A percentile compares a stretch with the other conserved stretches of the same genome.
These are phyloP conservation scores for Branchellion lobata DNA, from an alignment of 2,888 invertebrate species.

Conservation along the genomic window DNA sequence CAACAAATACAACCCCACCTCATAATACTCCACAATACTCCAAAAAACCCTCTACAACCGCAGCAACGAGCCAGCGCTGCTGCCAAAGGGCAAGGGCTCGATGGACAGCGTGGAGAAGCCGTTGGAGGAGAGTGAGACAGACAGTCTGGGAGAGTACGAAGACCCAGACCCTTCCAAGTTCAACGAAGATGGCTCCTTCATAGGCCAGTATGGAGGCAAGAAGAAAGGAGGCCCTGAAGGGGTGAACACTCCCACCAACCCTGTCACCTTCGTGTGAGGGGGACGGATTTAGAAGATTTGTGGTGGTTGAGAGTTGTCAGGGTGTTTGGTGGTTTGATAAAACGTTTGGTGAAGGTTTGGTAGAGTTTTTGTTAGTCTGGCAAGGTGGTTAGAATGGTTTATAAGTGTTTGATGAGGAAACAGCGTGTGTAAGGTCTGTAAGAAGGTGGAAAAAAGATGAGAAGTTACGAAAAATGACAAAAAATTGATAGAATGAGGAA, in stretches of 20 bases:
- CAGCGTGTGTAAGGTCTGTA: too few species aligned
- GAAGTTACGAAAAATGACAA: too few species aligned
- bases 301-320: too few species aligned
- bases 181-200: constrained; percentile 98
- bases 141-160: constrained; percentile 98
- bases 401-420: too few species aligned
- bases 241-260: constrained; percentile 68
- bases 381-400: too few species aligned
- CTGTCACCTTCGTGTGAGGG: constrained; percentile 72
- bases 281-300: too few species aligned
- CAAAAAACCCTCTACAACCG: neutral
- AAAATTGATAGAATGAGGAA: too few species aligned
- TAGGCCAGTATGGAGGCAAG: constrained; percentile 84
- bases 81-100: constrained; percentile 51
- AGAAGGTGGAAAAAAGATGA: too few species aligned
- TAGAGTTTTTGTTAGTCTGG: too few species aligned
- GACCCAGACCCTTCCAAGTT: constrained; percentile 95
- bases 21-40: neutral
- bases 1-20: neutral
- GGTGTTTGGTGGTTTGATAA: too few species aligned
- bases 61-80: constrained; percentile 50
- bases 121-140: constrained; percentile 83
- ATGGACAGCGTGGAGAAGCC: constrained; percentile 54
- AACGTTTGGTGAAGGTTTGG: too few species aligned
- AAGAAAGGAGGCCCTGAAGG: constrained; percentile 52